Percentiles rank a stretch among this genome's conserved stretches.
Conservation (phyloP, 2,888 invertebrate species). For the Drosophila phalerata region DNA sequence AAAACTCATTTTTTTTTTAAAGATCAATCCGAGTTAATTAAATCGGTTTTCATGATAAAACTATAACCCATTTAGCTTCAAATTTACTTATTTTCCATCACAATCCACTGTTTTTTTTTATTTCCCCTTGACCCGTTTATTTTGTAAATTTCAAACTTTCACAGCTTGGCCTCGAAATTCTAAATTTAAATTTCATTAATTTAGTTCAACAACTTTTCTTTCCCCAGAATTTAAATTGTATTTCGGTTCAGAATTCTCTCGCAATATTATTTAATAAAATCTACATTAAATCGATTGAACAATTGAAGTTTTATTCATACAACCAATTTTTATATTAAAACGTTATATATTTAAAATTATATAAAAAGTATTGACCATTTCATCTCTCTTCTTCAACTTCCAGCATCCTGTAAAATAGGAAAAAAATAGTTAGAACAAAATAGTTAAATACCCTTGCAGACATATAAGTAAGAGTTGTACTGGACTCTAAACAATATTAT, state of each 20-base stretch:
- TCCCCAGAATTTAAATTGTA: neutral
- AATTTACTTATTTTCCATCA: too few species aligned
- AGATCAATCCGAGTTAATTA: too few species aligned
- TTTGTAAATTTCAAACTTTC: too few species aligned
- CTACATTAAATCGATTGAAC: neutral
- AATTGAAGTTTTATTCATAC: neutral
- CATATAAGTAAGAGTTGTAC: neutral
- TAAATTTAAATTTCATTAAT: too few species aligned
- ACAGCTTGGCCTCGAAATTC: too few species aligned
- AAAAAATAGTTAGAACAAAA: neutral
- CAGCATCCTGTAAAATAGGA: neutral
- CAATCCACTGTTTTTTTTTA: too few species aligned
- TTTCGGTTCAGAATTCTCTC: neutral
- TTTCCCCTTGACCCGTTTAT: too few species aligned
- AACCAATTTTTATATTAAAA: neutral
- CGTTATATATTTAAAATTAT: neutral
- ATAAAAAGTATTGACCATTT: neutral
- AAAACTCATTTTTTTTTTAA: too few species aligned
- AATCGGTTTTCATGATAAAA: too few species aligned
- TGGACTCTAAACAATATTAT: neutral
- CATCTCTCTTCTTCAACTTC: neutral
- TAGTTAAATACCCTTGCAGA: neutral
- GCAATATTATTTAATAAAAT: too few species aligned
- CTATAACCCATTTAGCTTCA: too few species aligned
- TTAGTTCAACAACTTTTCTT: too few species aligned